Evolutionary conservation across 2,113 vertebrate genomes (phyloP).

Genomic region (Fukomys damarensis): DNA sequence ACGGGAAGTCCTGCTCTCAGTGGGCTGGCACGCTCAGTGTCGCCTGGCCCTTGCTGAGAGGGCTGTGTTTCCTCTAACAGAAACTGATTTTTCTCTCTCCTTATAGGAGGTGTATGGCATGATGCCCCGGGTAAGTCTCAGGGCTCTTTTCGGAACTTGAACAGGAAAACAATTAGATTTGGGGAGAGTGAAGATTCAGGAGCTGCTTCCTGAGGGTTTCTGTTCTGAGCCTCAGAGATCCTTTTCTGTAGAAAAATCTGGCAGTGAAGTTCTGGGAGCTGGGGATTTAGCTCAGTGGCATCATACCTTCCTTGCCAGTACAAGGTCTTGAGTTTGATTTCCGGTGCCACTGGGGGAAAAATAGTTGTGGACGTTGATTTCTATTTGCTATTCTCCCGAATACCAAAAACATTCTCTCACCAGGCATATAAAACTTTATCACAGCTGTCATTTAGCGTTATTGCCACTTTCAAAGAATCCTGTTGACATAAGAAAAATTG

Average conservation of each 20-base stretch:
- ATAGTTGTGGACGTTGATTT: no score
- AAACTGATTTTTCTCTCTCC: slow-evolving; percentile 62
- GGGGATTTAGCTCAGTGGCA: no score
- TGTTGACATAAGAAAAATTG: background rate
- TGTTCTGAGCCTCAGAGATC: background rate
- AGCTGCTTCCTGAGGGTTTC: background rate
- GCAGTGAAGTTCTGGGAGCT: background rate
- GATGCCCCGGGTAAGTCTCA: slow-evolving; percentile 89
- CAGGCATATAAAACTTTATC: background rate
- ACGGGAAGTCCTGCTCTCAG: background rate
- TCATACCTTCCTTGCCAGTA: no score
- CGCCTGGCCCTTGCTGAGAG: background rate
- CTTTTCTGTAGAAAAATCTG: background rate
- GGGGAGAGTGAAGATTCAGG: background rate
- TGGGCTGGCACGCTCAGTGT: background rate
- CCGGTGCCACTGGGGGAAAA: no score
- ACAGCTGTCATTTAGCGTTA: background rate
- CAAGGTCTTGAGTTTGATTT: no score
- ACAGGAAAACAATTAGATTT: background rate
- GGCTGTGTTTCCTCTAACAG: background rate
- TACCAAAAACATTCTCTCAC: background rate
- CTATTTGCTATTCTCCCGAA: background rate
- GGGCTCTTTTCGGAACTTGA: background rate
- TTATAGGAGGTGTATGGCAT: slow-evolving; percentile 90
- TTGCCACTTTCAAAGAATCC: background rate